Evolutionary conservation across 2,113 vertebrate genomes (phyloP).

Genomic region (Tautogolabrus adspersus): DNA sequence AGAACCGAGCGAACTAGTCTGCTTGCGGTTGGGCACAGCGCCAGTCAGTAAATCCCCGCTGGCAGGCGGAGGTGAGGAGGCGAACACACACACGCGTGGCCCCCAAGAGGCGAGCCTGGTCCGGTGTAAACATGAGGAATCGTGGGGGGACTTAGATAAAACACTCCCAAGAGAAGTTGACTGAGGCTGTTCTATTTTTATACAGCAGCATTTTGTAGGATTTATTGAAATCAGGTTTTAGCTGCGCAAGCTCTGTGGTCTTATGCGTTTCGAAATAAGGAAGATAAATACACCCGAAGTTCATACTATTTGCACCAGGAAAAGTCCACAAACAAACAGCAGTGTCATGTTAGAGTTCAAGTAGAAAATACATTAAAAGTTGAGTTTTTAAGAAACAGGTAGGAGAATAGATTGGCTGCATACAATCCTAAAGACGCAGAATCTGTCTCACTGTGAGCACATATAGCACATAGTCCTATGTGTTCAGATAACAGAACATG

Average conservation of each 20-base stretch:
- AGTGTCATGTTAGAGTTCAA: background rate
- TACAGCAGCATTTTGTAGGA: constrained; percentile 7
- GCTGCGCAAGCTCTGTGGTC: background rate
- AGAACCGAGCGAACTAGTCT: constrained; percentile 87
- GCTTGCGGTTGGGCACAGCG: constrained; percentile 85
- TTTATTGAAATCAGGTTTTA: constrained; percentile 16
- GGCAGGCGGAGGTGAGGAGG: constrained; percentile 81
- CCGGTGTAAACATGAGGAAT: constrained; percentile 68
- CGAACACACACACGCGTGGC: constrained; percentile 73
- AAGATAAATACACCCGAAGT: background rate
- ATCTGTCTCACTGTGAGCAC: no score
- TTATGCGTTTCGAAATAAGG: background rate
- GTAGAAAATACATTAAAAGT: no score
- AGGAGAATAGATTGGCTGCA: no score
- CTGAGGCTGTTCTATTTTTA: constrained; percentile 36
- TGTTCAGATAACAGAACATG: no score
- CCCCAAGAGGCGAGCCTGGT: constrained; percentile 67
- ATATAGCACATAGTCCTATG: no score
- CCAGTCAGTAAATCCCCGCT: constrained; percentile 87
- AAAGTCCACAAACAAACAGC: background rate
- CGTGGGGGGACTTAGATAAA: constrained; percentile 34
- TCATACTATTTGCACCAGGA: background rate
- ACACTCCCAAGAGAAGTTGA: constrained; percentile 32
- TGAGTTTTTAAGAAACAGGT: no score
- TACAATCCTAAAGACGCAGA: no score